Conservation (phyloP, 2,888 invertebrate genomes). For the Margaritifera margaritifera region DNA sequence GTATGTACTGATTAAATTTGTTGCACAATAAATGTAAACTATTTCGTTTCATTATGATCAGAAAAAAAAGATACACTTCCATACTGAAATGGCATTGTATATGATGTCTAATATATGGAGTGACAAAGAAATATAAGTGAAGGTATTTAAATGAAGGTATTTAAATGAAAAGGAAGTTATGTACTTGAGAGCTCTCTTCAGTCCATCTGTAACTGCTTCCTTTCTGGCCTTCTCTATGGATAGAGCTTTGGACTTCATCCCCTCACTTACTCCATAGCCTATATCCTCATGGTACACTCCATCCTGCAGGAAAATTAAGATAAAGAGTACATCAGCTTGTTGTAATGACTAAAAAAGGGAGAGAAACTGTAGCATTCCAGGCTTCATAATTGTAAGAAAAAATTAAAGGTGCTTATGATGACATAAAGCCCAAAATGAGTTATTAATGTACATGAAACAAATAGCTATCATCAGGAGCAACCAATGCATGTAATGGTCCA, state of each 20-base stretch:
- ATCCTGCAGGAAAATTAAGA: slow-evolving; percentile 55
- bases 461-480: too few relatives aligned
- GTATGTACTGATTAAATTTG: too few relatives aligned
- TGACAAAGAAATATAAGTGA: neutral
- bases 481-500: too few relatives aligned
- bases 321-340: neutral
- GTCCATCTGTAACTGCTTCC: slow-evolving; percentile 73
- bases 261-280: slow-evolving; percentile 74
- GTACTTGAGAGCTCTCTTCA: slow-evolving; percentile 73
- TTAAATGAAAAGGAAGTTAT: slow-evolving; percentile 11
- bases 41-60: too few relatives aligned
- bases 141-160: neutral
- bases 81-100: too few relatives aligned
- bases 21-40: too few relatives aligned
- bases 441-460: too few relatives aligned
- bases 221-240: slow-evolving; percentile 73
- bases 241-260: slow-evolving; percentile 72
- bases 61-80: too few relatives aligned
- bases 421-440: too few relatives aligned
- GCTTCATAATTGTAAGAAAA: neutral
- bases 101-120: neutral
- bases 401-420: neutral
- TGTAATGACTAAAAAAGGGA: neutral
- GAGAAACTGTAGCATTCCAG: too few relatives aligned
- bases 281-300: slow-evolving; percentile 73